Base-by-base conservation (phyloP, 2,797 vertebrate species). In the Gorsachius magnificus region DNA sequence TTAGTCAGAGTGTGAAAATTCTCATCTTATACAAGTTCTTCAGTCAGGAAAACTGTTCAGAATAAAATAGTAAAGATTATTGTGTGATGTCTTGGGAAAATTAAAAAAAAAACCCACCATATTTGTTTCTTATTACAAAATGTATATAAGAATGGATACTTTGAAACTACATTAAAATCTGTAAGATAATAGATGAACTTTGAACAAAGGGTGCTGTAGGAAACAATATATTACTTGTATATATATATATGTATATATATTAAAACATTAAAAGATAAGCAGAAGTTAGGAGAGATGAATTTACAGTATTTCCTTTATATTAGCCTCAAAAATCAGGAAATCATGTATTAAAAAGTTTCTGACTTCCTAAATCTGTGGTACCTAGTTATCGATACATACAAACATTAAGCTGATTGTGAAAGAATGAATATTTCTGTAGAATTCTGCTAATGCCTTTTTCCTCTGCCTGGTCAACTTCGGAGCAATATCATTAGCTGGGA, bases 1-100 rank as follows among this genome's bases (percentile, higher is more conserved):
- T 77, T 87, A 64, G 85, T 83, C 33, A 81, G 18, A 74, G 45
- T 77, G 24, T 80, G 50, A 92, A 96, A 90, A 93, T 82, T 72
- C 41, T 68, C 36, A 57, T 86, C 88, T 94, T 81, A 26, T 43
- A 60, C 13, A 71, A 89, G 9, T 81, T 83, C 10, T 85, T 92
- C 26, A 24, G 17, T 36, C n/a, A 77, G 10, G 45, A 85, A 85
- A 80, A 78, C 28, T 61, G 4, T 9, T 85, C 28, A 80, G 9
- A 78, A 53, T 46, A 41, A 92, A 91, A 56, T 29, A 48, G 4
- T 33, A 87, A 69, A 57, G 7, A 7, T 83, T 87, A 43, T 22
- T 25, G 1, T 58, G 17, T 57, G 28, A 68, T 48, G 13, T 57
- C 28, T 53, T 70, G 12, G 22, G 45, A 77, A 71, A 90, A 82